Evolutionary conservation across 2,888 invertebrate species (phyloP), one percentile per base, ranked within the genome.

Genomic region (Rotaria socialis): DNA sequence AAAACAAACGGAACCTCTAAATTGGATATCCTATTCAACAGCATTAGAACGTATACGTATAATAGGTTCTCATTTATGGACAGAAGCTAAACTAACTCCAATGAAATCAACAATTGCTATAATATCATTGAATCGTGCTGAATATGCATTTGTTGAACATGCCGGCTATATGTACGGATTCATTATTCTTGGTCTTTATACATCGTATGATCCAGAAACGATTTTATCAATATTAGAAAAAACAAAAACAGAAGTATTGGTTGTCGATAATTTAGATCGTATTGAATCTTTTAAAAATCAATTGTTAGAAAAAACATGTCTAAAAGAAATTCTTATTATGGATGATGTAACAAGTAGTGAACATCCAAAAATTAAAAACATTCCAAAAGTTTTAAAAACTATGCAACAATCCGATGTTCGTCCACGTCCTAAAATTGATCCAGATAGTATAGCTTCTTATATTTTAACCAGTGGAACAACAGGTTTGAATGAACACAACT

Each of bases 71-170:
- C 11, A 74, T 74, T 22, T 74, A 74, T 74, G 74, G 74, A 74
- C 74, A 19, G 10, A 41, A 41, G n/a, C 74, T 8, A 74, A 74
- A 74, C 19, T 74, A 22, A 74, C 41, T 4, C 74, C 74, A 43
- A 22, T 22, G 41, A 16, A 74, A 74, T 74, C 74, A 3, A 43
- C 14, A 41, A 22, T 74, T 16, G 74, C 41, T 10, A 50, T 84
- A 50, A 24, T 52, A n/a, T 50, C 84, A 52, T 27, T n/a, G 1
- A 84, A 84, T 84, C 50, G 84, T 50, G 52, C 52, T 27, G 52
- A 85, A 41, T 99, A 89, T 96, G 96, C 3, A 98, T 99, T 91
- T 24, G 41, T 74, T 27, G 86, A 86, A 58, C 85, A 86, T 47
- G 86, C 74, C 8, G 80, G 86, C 35, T 86, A 86, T 58, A 47